Evolutionary conservation across 2,888 invertebrate genomes (phyloP), one percentile per base, ranked within the genome.

Genomic region (Cynaeus angustus): DNA sequence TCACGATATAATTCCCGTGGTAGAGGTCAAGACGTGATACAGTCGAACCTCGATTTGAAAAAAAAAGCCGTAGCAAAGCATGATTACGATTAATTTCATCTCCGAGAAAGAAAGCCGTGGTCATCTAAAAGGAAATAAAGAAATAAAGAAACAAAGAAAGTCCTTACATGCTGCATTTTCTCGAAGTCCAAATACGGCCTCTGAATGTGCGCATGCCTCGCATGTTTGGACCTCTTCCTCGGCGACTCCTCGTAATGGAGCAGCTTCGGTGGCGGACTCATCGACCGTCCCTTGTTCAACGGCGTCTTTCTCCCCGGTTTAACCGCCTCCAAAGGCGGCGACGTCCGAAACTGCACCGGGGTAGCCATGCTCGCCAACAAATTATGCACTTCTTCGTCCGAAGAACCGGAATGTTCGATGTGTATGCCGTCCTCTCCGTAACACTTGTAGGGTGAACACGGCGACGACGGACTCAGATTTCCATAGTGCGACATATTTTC

Each of bases 111-210:
- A n/a, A n/a, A n/a, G n/a, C n/a, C n/a, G n/a, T n/a, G n/a, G n/a
- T n/a, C n/a, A n/a, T n/a, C n/a, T n/a, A n/a, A n/a, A n/a, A n/a
- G n/a, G n/a, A n/a, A n/a, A n/a, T n/a, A n/a, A n/a, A n/a, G n/a
- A n/a, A n/a, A n/a, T n/a, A n/a, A n/a, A 28, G 28, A 4, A 4
- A 28, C 28, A 7, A 28, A 28, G 7, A 5, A 4, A 7, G 28
- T 62, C 71, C 88, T 87, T 87, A 95, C 95, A 92, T 95, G 95
- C 88, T 96, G 96, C 96, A 97, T 97, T 88, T 97, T 97, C 86
- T 97, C 97, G 85, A 97, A 96, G 88, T 97, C 96, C 82, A 97
- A 90, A 86, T 95, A 96, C 76, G 97, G 97, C 83, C 96, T 90
- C 83, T 92, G 92, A 77, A 91, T 88, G 85, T 93, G 91, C 74